Evolutionary conservation across 2,113 vertebrate genomes (phyloP), one percentile per base, ranked within the genome.

Genomic region (Oreochromis niloticus): DNA sequence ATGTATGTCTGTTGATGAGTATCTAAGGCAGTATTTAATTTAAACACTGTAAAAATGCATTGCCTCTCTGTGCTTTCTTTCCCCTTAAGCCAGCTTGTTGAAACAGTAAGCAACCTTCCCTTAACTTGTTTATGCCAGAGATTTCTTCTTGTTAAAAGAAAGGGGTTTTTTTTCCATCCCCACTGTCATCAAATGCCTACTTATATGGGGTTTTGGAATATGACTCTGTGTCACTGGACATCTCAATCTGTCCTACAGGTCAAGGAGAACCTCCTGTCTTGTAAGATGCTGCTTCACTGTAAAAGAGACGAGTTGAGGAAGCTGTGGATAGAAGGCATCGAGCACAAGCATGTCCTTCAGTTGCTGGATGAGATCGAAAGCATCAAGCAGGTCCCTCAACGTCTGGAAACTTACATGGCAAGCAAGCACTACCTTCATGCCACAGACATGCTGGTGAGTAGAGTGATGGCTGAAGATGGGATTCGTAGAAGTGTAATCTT

Each of bases 201-300:
- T 75, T 30, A 50, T 19, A 7, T 7, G 6, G 43, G 3, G 46
- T 75, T 75, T 48, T 75, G 30, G 9, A 78, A 50, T 32, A 30
- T 63, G 22, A 3, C 19, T 82, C 71, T 82, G 10, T 66, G 55
- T 83, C 34, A 24, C 63, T 48, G n/a, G 50, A 57, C 19, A 22
- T 34, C 52, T 41, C 52, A 1, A 39, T 75, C 3, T 63, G 32
- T 73, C 6, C 32, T 78, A 80, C 87, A 99, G 98, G 98, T 99
- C 66, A 99, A 99, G 92, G 99, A 99, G 96, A 99, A 99, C 86
- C 97, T 99, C 78, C 94, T 99, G 22, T 99, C 99, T 0, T 99
- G 99, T 84, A 99, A 99, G 94, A 99, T 99, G 98, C 96, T 99
- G 50, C 96, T 99, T 36, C 99, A 99, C 34, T 99, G 99, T 95